Base-by-base conservation (phyloP, 2,797 vertebrate species). In the Takifugu ocellatus region DNA sequence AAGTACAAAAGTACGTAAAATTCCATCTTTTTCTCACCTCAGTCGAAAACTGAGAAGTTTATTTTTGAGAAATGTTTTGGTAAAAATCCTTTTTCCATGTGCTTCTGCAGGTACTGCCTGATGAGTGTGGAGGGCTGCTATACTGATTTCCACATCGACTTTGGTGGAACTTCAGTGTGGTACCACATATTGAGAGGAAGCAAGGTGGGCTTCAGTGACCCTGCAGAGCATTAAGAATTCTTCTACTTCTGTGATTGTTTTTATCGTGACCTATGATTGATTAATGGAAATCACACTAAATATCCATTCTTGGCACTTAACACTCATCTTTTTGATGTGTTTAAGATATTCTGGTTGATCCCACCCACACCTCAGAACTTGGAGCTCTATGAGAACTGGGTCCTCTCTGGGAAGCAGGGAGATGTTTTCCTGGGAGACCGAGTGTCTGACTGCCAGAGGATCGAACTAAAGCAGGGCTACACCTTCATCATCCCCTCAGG, bases 91-190 rank as follows among this genome's bases (percentile, higher is more conserved):
- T 39, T 39, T 12, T 14, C 10, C 12, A 12, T 3, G 36, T 4
- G 36, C 2, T 39, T 39, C 5, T 74, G 10, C 79, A 99, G 96
- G 54, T 99, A 98, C 84, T 99, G 96, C 81, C 87, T 99, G 69
- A 99, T 99, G 97, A 99, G 97, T 43, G 97, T 99, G 8, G 94
- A 95, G 77, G 97, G 96, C 79, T 98, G 96, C 90, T 99, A 94
- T 85, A 99, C 97, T 49, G 97, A 99, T 85, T 99, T 99, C 79
- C 97, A 99, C 44, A 94, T 99, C 25, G 97, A 98, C 87, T 99
- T 99, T 0, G 97, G 96, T 61, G 97, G 97, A 21, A 98, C 97
- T 0, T 99, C 97, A 1, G 97, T 99, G 63, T 99, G 97, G 97
- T 98, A 99, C 84, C 95, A 99, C 84, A 96, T 99, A 62, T 93